Evolutionary conservation across 2,888 invertebrate genomes (phyloP).

Genomic region (Anoncus sp.): DNA sequence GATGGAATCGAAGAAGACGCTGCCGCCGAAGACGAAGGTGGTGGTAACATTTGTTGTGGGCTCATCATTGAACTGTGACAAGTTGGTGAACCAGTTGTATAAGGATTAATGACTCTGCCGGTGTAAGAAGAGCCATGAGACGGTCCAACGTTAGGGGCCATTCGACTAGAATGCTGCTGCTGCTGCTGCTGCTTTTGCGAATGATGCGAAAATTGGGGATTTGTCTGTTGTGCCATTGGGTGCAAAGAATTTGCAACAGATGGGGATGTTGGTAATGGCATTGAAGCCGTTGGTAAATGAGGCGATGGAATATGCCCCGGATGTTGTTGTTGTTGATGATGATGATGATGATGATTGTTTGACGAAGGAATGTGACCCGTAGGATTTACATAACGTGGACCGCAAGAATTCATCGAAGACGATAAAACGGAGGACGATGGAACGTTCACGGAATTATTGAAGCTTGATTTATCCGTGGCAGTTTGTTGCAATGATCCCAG

Average conservation of each 20-base stretch:
- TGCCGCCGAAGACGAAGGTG: constrained; percentile 56
- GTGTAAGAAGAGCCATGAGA: constrained; percentile 63
- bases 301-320: constrained; percentile 78
- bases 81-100: constrained; percentile 59
- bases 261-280: constrained; percentile 56
- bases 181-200: too few relatives aligned
- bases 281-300: constrained; percentile 70
- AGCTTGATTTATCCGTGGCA: constrained; percentile 50
- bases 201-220: constrained; percentile 64
- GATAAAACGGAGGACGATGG: constrained; percentile 66
- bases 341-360: constrained; percentile 75
- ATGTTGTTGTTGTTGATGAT: too few relatives aligned
- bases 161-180: constrained; percentile 76
- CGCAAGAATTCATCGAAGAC: constrained; percentile 71
- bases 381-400: constrained; percentile 72
- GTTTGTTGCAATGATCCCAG: constrained; percentile 51
- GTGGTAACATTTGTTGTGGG: constrained; percentile 75
- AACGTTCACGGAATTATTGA: constrained; percentile 51
- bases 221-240: constrained; percentile 74
- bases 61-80: constrained; percentile 60
- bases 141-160: constrained; percentile 65
- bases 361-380: constrained; percentile 79
- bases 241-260: constrained; percentile 62
- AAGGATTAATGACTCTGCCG: constrained; percentile 55
- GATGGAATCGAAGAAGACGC: constrained; percentile 37